phyloP scores from a whole-genome alignment of 2,888 invertebrate genomes.

The Morpho achilles region DNA sequence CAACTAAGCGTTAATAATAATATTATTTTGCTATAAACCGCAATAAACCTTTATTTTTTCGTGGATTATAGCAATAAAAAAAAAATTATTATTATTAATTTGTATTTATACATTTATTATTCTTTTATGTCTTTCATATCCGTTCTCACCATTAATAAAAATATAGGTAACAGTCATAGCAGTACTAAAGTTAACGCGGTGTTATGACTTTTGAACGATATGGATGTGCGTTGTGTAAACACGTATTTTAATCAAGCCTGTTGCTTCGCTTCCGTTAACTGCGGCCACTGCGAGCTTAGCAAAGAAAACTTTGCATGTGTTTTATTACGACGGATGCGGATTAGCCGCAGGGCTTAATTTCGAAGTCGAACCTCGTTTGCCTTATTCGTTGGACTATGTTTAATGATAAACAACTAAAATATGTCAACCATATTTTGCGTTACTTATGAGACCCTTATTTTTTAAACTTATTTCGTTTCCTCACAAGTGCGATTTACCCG shows the following conservation, averaged over 20 bases:
- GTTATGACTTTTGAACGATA: constrained; percentile 61
- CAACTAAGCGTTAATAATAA: too few relatives aligned
- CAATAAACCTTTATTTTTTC: too few relatives aligned
- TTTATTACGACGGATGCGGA: constrained; percentile 75
- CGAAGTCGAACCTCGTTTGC: constrained; percentile 48
- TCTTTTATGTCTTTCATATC: too few relatives aligned
- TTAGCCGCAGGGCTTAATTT: constrained; percentile 70
- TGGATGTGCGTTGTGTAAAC: constrained; percentile 74
- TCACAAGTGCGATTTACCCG: too few relatives aligned
- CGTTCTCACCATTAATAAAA: background rate
- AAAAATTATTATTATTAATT: too few relatives aligned
- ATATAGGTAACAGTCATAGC: constrained; percentile 16
- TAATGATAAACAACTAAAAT: constrained; percentile 5
- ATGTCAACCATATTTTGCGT: background rate
- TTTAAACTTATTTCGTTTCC: too few relatives aligned
- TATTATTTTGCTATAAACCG: too few relatives aligned
- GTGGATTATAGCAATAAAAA: too few relatives aligned
- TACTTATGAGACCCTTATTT: too few relatives aligned
- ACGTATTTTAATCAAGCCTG: constrained; percentile 79
- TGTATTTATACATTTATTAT: too few relatives aligned
- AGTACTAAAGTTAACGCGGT: constrained; percentile 28
- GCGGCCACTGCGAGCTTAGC: constrained; percentile 64
- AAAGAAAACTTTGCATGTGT: constrained; percentile 79
- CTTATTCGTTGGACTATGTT: constrained; percentile 13
- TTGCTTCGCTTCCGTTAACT: constrained; percentile 72